A percentile compares a stretch with the other conserved stretches of the same genome.
Evolutionary conservation across 2,888 invertebrate species (phyloP).

Genomic region (Microctonus brassicae): DNA sequence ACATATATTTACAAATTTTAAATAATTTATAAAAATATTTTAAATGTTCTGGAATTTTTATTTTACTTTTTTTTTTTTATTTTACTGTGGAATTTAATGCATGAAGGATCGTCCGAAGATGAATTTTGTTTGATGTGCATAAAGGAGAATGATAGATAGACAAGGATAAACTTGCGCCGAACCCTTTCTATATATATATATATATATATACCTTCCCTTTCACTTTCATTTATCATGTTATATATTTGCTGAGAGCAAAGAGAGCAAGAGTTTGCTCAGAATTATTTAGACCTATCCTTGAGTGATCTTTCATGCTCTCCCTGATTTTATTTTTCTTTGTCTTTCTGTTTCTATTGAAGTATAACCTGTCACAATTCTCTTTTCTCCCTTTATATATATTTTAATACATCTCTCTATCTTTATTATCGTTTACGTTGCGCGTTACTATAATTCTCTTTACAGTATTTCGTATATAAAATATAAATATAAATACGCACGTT

Average conservation of each 20-base stretch:
- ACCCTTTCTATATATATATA: conserved; percentile 64
- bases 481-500: too few relatives aligned
- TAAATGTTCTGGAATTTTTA: not conserved
- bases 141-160: conserved; percentile 26
- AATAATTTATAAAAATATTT: too few relatives aligned
- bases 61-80: too few relatives aligned
- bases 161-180: conserved; percentile 42
- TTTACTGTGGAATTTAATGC: too few relatives aligned
- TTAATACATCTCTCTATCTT: not conserved
- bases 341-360: not conserved
- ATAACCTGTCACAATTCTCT: not conserved
- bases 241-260: conserved; percentile 17
- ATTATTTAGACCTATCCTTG: conserved; percentile 14
- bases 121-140: not conserved
- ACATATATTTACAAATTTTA: not conserved
- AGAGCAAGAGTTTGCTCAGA: conserved; percentile 12
- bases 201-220: conserved; percentile 65
- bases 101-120: conserved; percentile 18
- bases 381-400: conserved; percentile 14
- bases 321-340: not conserved
- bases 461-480: conserved; percentile 30
- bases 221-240: conserved; percentile 68
- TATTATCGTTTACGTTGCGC: not conserved
- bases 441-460: not conserved
- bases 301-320: conserved; percentile 37